Evolutionary conservation across 1,140 invertebrate genomes (phyloP), one percentile per base, ranked within the genome.

Genomic region (Adoxophyes honmai): DNA sequence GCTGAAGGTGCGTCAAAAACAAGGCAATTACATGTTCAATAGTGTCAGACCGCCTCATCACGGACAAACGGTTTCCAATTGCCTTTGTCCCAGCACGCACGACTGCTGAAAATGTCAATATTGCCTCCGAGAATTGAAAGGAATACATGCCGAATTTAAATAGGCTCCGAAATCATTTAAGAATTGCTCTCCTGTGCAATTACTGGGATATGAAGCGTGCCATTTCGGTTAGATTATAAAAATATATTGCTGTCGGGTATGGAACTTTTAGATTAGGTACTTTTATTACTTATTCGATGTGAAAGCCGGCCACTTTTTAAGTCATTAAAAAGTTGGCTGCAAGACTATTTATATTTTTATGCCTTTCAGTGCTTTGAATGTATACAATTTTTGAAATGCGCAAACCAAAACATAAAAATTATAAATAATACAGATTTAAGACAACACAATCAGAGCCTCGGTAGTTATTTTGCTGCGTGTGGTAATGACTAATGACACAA

Each of bases 61-160:
- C 59, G 67, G 66, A 60, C 72, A 73, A 77, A 70, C 62, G 67
- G 56, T 64, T 69, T 56, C 54, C 66, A 71, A 75, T 75, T 70
- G 68, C 59, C 68, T 33, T 69, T 64, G 60, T 59, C 44, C 62
- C 56, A 68, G 42, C 21, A 48, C 42, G 57, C 36, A 4, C 35
- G 53, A 56, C 66, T 70, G 62, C 60, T 64, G 62, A 61, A 73
- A 62, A 63, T 69, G 44, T 28, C 61, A 53, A 68, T 70, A 77
- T 75, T 75, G 68, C 66, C 67, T 67, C 62, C 53, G 62, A 54
- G 66, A 73, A 66, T 73, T 65, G 67, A 61, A 57, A 59, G 34
- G 33, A 10, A 16, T 21, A 21, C 18, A 42, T 59, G 36, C 14
- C 15, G 51, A 62, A 52, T 53, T 56, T 63, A 33, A 52, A 58